Percentiles rank a stretch among this genome's conserved stretches.
Conservation (phyloP, 2,113 vertebrate genomes). For the Gavia stellata region DNA sequence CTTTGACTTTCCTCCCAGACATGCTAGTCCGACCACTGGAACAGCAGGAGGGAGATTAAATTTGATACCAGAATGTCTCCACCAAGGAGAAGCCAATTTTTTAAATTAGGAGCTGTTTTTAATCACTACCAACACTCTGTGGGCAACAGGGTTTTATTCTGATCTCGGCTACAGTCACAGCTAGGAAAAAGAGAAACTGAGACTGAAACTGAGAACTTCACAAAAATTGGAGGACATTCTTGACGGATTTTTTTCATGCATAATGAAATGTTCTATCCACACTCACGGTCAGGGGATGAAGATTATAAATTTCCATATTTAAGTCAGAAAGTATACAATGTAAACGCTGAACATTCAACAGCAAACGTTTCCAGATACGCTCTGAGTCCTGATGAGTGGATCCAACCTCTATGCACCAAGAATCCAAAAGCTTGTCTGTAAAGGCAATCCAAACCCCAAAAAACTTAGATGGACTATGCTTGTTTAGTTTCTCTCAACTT, state of each 20-base stretch:
- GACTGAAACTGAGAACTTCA: background rate
- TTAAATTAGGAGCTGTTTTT: background rate
- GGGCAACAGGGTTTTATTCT: background rate
- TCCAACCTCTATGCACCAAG: background rate
- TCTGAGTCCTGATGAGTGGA: background rate
- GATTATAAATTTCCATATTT: background rate
- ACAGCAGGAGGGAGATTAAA: background rate
- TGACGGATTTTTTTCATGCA: background rate
- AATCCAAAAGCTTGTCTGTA: background rate
- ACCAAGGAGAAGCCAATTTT: background rate
- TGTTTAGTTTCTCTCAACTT: background rate
- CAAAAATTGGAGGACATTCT: background rate
- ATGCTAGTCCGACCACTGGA: background rate
- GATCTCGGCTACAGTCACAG: background rate
- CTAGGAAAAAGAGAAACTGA: background rate
- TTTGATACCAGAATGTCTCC: background rate
- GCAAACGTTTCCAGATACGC: background rate
- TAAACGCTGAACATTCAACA: background rate
- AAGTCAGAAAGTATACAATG: background rate
- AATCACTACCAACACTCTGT: background rate
- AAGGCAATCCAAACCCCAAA: background rate
- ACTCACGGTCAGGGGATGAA: background rate
- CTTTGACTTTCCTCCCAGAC: constrained; percentile 26
- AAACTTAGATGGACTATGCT: background rate
- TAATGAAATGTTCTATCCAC: background rate